Percentiles rank a stretch among this genome's conserved stretches.
Conservation (phyloP, 2,888 invertebrate genomes). For the Diarsia dahlii region DNA sequence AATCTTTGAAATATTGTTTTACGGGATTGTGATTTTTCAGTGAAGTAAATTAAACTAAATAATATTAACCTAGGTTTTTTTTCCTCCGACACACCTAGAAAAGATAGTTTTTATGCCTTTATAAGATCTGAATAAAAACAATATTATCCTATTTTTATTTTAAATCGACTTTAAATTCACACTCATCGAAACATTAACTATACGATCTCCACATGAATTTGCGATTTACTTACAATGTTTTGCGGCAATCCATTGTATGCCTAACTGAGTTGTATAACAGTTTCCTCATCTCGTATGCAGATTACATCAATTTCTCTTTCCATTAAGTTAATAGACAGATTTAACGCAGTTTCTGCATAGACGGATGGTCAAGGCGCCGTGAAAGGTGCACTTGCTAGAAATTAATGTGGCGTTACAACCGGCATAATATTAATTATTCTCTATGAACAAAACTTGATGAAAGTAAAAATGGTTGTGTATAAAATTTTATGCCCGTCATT, state of each 20-base stretch:
- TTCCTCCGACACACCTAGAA: background rate
- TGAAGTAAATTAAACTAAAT: background rate
- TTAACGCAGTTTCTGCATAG: slow-evolving; percentile 46
- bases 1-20: background rate
- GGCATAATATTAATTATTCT: slow-evolving; percentile 24
- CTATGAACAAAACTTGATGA: slow-evolving; percentile 34
- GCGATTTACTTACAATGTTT: slow-evolving; percentile 28
- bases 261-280: slow-evolving; percentile 34
- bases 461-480: slow-evolving; percentile 42
- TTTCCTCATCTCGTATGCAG: slow-evolving; percentile 46
- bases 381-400: slow-evolving; percentile 61
- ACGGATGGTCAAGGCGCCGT: slow-evolving; percentile 43
- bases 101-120: background rate
- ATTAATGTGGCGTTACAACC: slow-evolving; percentile 63
- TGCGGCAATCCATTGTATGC: slow-evolving; percentile 10
- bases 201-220: slow-evolving; percentile 11
- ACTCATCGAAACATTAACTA: background rate
- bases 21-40: background rate
- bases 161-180: background rate
- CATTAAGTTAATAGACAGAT: slow-evolving; percentile 49
- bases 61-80: no score
- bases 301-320: slow-evolving; percentile 58
- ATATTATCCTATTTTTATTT: background rate
- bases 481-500: slow-evolving; percentile 19
- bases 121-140: background rate